phyloP scores from a whole-genome alignment of 2,888 invertebrate genomes.

The Scaptomyza parva region DNA sequence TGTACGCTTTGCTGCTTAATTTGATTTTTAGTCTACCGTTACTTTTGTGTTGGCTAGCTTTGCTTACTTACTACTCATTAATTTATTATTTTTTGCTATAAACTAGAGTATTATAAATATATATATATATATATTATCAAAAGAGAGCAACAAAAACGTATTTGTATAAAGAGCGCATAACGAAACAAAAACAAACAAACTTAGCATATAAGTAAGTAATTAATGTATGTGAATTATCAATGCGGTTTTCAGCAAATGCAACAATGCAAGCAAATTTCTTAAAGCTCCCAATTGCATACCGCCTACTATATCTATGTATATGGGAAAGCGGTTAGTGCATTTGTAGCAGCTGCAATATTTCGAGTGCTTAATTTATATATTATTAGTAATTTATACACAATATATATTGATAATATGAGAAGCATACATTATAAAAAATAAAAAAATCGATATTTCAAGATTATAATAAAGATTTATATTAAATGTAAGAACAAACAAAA shows the following conservation, averaged over 20 bases:
- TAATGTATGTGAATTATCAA: constrained; percentile 48
- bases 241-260: constrained; percentile 46
- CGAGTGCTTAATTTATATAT: constrained; percentile 79
- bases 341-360: constrained; percentile 75
- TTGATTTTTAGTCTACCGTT: constrained; percentile 37
- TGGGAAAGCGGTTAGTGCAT: constrained; percentile 44
- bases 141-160: constrained; percentile 36
- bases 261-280: constrained; percentile 26
- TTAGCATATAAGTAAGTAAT: constrained; percentile 37
- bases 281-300: constrained; percentile 42
- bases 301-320: constrained; percentile 48
- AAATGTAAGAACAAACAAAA: constrained; percentile 48
- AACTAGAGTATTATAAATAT: constrained; percentile 71
- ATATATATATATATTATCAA: constrained; percentile 23
- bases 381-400: constrained; percentile 75
- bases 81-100: constrained; percentile 73
- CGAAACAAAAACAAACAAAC: constrained; percentile 19
- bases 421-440: constrained; percentile 56
- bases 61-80: constrained; percentile 72
- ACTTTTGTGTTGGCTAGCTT: constrained; percentile 58
- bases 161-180: constrained; percentile 57
- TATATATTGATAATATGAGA: constrained; percentile 41
- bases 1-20: constrained; percentile 56
- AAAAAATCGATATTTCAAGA: constrained; percentile 52
- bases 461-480: constrained; percentile 53